Percentiles rank a stretch among this genome's conserved stretches.
phyloP scores from a whole-genome alignment of 2,888 invertebrate species.

The Digitonthophagus gazella region DNA sequence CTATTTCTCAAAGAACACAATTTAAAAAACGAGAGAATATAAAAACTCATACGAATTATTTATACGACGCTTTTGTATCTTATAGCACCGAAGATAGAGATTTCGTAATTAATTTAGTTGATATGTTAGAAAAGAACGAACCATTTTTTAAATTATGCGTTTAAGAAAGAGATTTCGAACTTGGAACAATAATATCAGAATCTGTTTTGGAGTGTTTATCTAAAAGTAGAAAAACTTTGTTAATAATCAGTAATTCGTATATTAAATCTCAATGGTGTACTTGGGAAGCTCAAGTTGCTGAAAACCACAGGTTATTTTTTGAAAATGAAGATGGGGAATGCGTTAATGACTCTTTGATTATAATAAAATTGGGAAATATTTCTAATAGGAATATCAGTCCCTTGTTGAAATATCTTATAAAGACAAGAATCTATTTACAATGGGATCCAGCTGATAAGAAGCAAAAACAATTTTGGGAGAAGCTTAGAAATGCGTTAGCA shows the following conservation, averaged over 20 bases:
- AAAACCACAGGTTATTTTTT: slow-evolving; percentile 62
- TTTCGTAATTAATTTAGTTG: slow-evolving; percentile 61
- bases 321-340: slow-evolving; percentile 54
- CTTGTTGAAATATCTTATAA: slow-evolving; percentile 61
- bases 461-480: slow-evolving; percentile 47
- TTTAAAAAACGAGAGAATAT: slow-evolving; percentile 31
- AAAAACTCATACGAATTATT: slow-evolving; percentile 45
- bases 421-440: slow-evolving; percentile 62
- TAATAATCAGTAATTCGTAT: slow-evolving; percentile 67
- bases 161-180: slow-evolving; percentile 67
- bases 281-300: slow-evolving; percentile 68
- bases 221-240: slow-evolving; percentile 62
- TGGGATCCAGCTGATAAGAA: slow-evolving; percentile 57
- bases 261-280: slow-evolving; percentile 71
- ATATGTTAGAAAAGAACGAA: slow-evolving; percentile 59
- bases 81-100: slow-evolving; percentile 61
- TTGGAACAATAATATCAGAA: slow-evolving; percentile 64
- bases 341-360: slow-evolving; percentile 59
- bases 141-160: slow-evolving; percentile 65
- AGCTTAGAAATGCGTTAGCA: slow-evolving; percentile 41
- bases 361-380: slow-evolving; percentile 63
- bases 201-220: slow-evolving; percentile 64
- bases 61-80: slow-evolving; percentile 62
- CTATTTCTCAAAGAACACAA: slow-evolving; percentile 46
- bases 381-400: slow-evolving; percentile 57